A percentile compares a stretch with the other conserved stretches of the same genome.
phyloP scores from a whole-genome alignment of 2,888 invertebrate genomes.

The Caenorhabditis zanzibari region DNA sequence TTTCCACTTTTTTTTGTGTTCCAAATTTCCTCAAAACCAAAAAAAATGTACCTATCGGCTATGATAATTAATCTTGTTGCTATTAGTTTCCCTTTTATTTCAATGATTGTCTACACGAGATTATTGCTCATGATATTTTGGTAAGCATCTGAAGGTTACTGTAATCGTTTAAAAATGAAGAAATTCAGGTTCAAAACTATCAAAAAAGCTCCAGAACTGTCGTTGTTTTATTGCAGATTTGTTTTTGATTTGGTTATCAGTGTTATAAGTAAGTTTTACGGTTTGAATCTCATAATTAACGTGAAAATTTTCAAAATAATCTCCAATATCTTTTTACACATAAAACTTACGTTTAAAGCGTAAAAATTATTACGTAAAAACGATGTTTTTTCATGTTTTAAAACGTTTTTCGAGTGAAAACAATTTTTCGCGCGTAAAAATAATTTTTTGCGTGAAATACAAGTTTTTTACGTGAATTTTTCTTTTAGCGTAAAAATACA shows the following conservation, averaged over 20 bases:
- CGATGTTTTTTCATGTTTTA: too few species aligned
- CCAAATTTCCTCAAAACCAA: too few species aligned
- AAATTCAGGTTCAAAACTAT: conserved; percentile 13
- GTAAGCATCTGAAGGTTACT: background rate
- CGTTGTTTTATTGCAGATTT: conserved; percentile 5
- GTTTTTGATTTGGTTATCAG: conserved; percentile 5
- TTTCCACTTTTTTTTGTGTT: too few species aligned
- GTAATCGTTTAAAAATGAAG: background rate
- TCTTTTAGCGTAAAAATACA: too few species aligned
- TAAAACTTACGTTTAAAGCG: too few species aligned
- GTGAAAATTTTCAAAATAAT: too few species aligned
- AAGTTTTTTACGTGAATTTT: too few species aligned
- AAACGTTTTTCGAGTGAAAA: background rate
- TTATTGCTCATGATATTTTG: conserved; percentile 7
- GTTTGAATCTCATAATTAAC: background rate
- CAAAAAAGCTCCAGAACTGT: conserved; percentile 6
- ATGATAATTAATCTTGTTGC: conserved; percentile 3
- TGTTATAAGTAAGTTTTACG: background rate
- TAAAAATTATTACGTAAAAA: too few species aligned
- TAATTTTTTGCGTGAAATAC: too few species aligned
- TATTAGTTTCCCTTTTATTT: conserved; percentile 6
- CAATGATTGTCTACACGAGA: conserved; percentile 10
- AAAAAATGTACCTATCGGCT: conserved; percentile 3
- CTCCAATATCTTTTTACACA: too few species aligned
- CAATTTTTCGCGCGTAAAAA: too few species aligned